Evolutionary conservation across 2,888 invertebrate species (phyloP), one percentile per base, ranked within the genome.

Genomic region (Eurois occulta): DNA sequence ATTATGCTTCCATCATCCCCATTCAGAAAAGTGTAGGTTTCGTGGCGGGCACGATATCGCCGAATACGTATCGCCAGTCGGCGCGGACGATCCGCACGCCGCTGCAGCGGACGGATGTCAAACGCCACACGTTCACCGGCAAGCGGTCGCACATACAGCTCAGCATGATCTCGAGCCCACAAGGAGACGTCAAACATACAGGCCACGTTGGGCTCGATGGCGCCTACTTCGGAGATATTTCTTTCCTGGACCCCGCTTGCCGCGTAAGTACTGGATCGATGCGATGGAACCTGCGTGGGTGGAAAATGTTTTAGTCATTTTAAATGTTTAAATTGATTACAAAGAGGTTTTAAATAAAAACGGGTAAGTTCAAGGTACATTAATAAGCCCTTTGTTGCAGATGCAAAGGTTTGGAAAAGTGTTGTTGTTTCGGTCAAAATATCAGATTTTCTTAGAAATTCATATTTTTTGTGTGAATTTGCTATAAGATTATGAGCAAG

Each of bases 171-270:
- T 99, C 99, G 69, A 98, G 98, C 80, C 99, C 99, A 0, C 99
- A 99, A 93, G 99, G 99, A 60, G 99, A 99, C 94, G 97, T 99
- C 35, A 99, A 99, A 91, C 99, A 99, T 93, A 99, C 99, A 0
- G 97, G 98, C 0, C 99, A 99, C 93, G 99, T 99, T 21, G 99
- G 99, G 0, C 97, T 99, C 65, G 99, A 99, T 94, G 99, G 99
- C 1, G 99, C 99, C 46, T 99, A 99, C 92, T 99, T 99, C 94
- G 99, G 99, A 4, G 99, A 99, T 94, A 98, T 99, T 79, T 97
- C 97, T 6, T 97, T 97, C 89, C 92, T 97, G 90, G 95, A 96
- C 69, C 94, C 95, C 2, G 93, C 95, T 43, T 94, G 94, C 65
- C 94, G 94, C 86, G 96, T 95, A 86, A 95, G 96, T 96, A 91